These are phyloP conservation scores for Tetraodon nigroviridis DNA, from an alignment of 2,113 vertebrate genomes.

Conservation along the genomic window DNA sequence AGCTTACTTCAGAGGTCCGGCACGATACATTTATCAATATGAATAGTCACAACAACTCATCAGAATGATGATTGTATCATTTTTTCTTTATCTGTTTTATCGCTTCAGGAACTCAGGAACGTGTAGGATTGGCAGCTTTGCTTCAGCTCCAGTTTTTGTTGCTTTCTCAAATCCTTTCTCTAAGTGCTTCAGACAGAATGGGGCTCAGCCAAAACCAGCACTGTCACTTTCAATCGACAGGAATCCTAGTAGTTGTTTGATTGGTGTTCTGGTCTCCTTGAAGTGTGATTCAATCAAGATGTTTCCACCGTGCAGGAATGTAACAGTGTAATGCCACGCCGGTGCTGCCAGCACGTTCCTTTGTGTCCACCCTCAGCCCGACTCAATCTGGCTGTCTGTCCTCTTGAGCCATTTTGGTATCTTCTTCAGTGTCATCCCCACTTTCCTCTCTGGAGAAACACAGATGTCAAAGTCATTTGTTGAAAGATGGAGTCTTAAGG, in stretches of 20 bases:
- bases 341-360: constrained; percentile 28
- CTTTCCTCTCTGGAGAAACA: constrained; percentile 16
- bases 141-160: constrained; percentile 20
- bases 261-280: constrained; percentile 24
- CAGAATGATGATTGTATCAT: not conserved
- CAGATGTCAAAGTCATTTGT: constrained; percentile 57
- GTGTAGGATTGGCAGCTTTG: constrained; percentile 19
- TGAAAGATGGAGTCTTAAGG: constrained; percentile 6
- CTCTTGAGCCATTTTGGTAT: constrained; percentile 8
- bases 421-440: constrained; percentile 4
- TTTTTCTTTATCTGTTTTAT: constrained; percentile 4
- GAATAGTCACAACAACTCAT: too few species aligned
- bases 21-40: too few species aligned
- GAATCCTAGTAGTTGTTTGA: constrained; percentile 35
- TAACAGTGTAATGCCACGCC: constrained; percentile 21
- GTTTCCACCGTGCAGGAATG: constrained; percentile 39
- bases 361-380: constrained; percentile 42
- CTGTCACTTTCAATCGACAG: constrained; percentile 52
- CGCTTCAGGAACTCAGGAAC: not conserved
- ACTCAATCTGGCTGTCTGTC: constrained; percentile 10
- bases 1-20: too few species aligned
- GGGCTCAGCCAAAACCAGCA: constrained; percentile 48
- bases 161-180: constrained; percentile 34
- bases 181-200: constrained; percentile 34
- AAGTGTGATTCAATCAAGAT: constrained; percentile 55